Evolutionary conservation across 2,888 invertebrate species (phyloP), one percentile per base, ranked within the genome.

Genomic region (Cetonia aurata): DNA sequence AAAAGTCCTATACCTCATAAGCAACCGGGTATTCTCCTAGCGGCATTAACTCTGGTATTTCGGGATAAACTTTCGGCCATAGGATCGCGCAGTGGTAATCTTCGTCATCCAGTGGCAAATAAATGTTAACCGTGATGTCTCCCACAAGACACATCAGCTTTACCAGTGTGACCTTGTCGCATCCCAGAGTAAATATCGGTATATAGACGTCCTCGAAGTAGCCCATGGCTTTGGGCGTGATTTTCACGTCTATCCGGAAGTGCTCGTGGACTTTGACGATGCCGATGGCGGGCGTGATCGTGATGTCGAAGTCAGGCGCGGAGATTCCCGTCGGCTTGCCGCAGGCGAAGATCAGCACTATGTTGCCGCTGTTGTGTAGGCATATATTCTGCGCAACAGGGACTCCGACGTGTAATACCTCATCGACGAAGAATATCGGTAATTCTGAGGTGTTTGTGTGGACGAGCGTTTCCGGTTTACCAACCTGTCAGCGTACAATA

Each of bases 111-210:
- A 71, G 67, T 0, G 85, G 85, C 46, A 85, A 76, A 69, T 82
- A 79, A 71, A 85, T 81, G 50, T 77, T 75, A 0, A 86, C 80
- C 53, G 78, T 78, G 15, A 85, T 74, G 9, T 81, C 77, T 57
- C 83, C 81, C 0, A 84, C 82, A 0, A 76, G 74, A 44, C 83
- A 83, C 31, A 85, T 74, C 8, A 86, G 72, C 57, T 77, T 77
- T 12, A 86, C 37, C 78, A 75, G 41, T 82, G 72, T 1, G 80
- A 79, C 68, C 77, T 73, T 52, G 10, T 76, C 77, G 12, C 70
- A 74, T 37, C 77, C 71, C 13, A 83, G 81, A n/a, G 84, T 74
- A 71, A 82, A 82, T 70, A 85, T 85, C 1, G 85, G 84, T 3
- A 85, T 69, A 56, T 77, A 80, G 33, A 84, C 73, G 33, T 83